These are phyloP conservation scores for Mesoligia furuncula DNA, from an alignment of 2,888 invertebrate species.

Conservation along the genomic window DNA sequence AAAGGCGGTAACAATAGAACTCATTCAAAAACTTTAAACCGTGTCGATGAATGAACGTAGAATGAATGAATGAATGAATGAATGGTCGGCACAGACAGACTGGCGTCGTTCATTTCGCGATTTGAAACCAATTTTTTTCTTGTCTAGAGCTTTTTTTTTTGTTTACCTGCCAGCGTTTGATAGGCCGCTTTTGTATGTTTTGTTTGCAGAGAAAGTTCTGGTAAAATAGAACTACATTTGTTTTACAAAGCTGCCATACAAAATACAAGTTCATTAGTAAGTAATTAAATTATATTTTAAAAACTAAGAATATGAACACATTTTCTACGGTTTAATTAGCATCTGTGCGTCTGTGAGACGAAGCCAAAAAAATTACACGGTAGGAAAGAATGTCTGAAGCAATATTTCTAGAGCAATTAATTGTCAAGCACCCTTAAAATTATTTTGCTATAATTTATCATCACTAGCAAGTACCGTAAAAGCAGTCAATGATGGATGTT, in stretches of 20 bases:
- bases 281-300: background rate
- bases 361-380: background rate
- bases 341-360: too few relatives aligned
- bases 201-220: slow-evolving; percentile 48
- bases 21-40: slow-evolving; percentile 64
- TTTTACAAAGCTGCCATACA: background rate
- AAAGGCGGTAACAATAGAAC: slow-evolving; percentile 62
- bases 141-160: slow-evolving; percentile 52
- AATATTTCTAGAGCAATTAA: background rate
- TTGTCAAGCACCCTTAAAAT: background rate
- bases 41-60: slow-evolving; percentile 69
- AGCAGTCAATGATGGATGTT: background rate
- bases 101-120: slow-evolving; percentile 77
- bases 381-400: background rate
- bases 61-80: slow-evolving; percentile 68
- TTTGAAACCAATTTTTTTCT: slow-evolving; percentile 69
- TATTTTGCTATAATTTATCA: background rate
- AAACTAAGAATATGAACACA: background rate
- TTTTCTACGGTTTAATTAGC: background rate
- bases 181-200: slow-evolving; percentile 30
- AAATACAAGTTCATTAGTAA: background rate
- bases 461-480: background rate
- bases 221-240: background rate
- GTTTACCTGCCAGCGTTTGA: slow-evolving; percentile 52
- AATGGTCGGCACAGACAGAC: slow-evolving; percentile 72